Evolutionary conservation across 1,140 invertebrate species (phyloP).

Genomic region (Papilio helenus): DNA sequence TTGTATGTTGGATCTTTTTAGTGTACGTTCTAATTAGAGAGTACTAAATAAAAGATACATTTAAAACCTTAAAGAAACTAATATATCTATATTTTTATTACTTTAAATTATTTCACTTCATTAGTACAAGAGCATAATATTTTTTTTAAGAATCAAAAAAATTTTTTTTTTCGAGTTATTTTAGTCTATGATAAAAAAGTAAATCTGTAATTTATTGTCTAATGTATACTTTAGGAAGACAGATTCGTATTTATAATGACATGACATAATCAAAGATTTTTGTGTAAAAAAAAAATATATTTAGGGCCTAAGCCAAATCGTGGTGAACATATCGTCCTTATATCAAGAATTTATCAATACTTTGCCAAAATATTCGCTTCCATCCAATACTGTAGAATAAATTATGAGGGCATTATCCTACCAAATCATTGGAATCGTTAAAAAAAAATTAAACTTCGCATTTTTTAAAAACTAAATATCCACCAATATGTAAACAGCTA

Average conservation of each 20-base stretch:
- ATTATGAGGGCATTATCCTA: not conserved
- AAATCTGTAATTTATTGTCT: not conserved
- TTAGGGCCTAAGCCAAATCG: constrained; percentile 19
- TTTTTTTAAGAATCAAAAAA: not conserved
- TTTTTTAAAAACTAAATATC: too few relatives aligned
- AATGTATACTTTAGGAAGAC: not conserved
- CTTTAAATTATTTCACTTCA: not conserved
- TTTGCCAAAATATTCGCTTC: constrained; percentile 40
- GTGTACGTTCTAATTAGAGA: not conserved
- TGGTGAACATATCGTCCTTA: constrained; percentile 19
- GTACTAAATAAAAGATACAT: not conserved
- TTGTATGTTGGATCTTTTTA: not conserved
- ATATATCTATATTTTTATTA: not conserved
- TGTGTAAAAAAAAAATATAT: constrained; percentile 10
- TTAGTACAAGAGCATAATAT: constrained; percentile 7
- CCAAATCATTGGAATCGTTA: not conserved
- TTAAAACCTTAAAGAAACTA: not conserved
- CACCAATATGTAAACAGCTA: too few relatives aligned
- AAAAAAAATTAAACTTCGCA: not conserved
- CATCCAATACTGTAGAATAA: constrained; percentile 14
- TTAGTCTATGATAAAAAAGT: not conserved
- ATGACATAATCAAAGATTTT: constrained; percentile 28
- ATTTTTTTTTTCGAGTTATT: not conserved
- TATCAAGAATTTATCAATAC: constrained; percentile 33
- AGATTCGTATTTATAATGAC: not conserved